Base-by-base conservation (phyloP, 2,113 vertebrate genomes). In the Larimichthys crocea region DNA sequence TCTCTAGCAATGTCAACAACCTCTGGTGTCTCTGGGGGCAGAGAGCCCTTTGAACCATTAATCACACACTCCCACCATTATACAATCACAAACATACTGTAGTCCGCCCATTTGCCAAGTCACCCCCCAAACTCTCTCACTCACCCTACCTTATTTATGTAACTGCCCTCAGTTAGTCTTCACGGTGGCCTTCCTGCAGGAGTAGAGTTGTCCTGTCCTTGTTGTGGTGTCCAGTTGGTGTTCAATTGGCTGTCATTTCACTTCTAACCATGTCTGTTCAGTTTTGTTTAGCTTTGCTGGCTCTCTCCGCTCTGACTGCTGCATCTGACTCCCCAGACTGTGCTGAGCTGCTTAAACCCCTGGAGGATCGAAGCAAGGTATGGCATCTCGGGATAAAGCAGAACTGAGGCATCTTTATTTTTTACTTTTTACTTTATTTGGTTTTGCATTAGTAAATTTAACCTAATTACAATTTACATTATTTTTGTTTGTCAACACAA, bases 221-320 rank as follows among this genome's bases (percentile, higher is more conserved):
- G 44, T 20, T 66, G 22, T 31, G 0, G 19, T 40, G 3, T 63
- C 40, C 40, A 52, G 49, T 7, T 48, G 0, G 19, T 35, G 3
- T 63, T 29, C 40, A 46, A 42, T 10, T 48, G 26, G 4, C 42
- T 46, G 26, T 65, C 60, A 40, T 52, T 31, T 31, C 8, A 61
- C 77, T 56, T 31, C 24, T 76, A 5, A 77, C 44, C 81, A 91
- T 91, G 91, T 75, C 46, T 46, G 42, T 68, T 76, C 49, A 29
- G 16, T 67, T 88, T 22, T 75, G 56, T 49, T 44, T 88, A 12
- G 73, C 49, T 63, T 14, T 89, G 52, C 74, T 91, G 57, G 71
- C 84, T 81, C 76, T 91, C 66, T 85, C 20, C 55, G 76, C 46
- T 14, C 78, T 92, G 69, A 74, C 73, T 3, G 70, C 84, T 19